A percentile compares a stretch with the other conserved stretches of the same genome.
phyloP scores from a whole-genome alignment of 2,113 vertebrate species.

The Anarrhichthys ocellatus region DNA sequence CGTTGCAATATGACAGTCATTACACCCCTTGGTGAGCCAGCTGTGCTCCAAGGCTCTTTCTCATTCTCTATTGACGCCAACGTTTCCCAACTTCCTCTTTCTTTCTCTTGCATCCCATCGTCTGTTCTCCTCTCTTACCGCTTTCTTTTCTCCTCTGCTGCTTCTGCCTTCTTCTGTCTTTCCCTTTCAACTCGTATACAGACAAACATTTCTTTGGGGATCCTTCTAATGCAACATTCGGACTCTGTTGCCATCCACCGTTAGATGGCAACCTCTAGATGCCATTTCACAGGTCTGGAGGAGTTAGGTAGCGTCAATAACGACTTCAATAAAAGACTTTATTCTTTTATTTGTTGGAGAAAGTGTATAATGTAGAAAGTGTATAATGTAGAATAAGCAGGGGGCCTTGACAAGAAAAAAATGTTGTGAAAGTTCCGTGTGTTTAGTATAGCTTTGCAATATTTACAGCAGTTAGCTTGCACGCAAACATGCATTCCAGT shows the following conservation, averaged over 20 bases:
- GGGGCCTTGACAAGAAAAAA: background rate
- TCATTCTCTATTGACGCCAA: constrained; percentile 29
- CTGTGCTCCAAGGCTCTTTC: constrained; percentile 52
- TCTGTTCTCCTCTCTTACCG: constrained; percentile 19
- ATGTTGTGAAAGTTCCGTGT: constrained; percentile 16
- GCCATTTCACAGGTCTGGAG: background rate
- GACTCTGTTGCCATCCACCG: background rate
- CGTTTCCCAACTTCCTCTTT: constrained; percentile 40
- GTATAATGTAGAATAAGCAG: background rate
- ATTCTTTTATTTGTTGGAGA: background rate
- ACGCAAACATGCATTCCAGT: constrained; percentile 38
- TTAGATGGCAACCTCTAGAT: background rate
- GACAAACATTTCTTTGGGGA: constrained; percentile 36
- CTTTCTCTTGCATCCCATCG: constrained; percentile 1
- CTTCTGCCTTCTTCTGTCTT: constrained; percentile 4
- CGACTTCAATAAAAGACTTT: background rate
- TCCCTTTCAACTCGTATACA: constrained; percentile 15
- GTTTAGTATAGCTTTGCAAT: constrained; percentile 2
- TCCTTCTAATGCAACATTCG: constrained; percentile 1
- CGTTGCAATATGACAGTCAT: constrained; percentile 73
- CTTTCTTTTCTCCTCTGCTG: background rate
- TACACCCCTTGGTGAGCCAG: constrained; percentile 60
- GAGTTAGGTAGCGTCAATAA: constrained; percentile 5
- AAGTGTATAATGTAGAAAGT: background rate
- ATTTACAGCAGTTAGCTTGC: constrained; percentile 33